These are phyloP conservation scores for Rhamphomyia laevipes DNA, from an alignment of 2,888 invertebrate species.

Conservation along the genomic window DNA sequence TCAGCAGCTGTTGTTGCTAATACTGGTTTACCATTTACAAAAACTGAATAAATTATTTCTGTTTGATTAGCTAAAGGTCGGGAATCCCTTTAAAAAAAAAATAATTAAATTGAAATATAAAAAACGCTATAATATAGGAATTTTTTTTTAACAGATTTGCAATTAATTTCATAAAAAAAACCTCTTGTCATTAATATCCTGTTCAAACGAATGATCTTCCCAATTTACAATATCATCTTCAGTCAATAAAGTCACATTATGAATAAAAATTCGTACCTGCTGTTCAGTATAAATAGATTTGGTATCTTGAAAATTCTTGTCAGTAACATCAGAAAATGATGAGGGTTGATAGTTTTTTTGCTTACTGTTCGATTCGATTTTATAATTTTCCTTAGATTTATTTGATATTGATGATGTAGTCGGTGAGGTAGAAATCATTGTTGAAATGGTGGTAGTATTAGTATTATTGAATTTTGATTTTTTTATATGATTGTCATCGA, in stretches of 20 bases:
- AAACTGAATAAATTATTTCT: slow-evolving; percentile 67
- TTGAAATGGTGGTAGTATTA: too few species aligned
- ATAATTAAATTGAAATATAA: too few species aligned
- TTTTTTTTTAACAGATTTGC: too few species aligned
- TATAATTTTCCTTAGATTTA: too few species aligned
- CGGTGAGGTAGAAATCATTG: too few species aligned
- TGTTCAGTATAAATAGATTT: slow-evolving; percentile 27
- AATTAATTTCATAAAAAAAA: slow-evolving; percentile 13
- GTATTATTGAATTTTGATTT: too few species aligned
- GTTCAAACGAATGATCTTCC: slow-evolving; percentile 16
- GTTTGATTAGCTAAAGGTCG: slow-evolving; percentile 36
- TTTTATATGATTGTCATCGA: too few species aligned
- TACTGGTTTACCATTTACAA: slow-evolving; percentile 67
- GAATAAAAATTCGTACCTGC: slow-evolving; percentile 54
- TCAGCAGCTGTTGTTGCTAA: slow-evolving; percentile 68
- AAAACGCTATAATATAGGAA: too few species aligned
- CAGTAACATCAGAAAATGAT: background rate
- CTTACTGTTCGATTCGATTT: too few species aligned
- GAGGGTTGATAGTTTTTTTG: too few species aligned
- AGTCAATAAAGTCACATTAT: slow-evolving; percentile 49
- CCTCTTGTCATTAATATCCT: slow-evolving; percentile 31
- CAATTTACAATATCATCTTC: slow-evolving; percentile 33
- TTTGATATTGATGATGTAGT: too few species aligned
- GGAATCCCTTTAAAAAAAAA: slow-evolving; percentile 22
- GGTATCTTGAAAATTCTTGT: slow-evolving; percentile 1